phyloP scores from a whole-genome alignment of 2,797 vertebrate species.

The Phyllotis vaccarum region DNA sequence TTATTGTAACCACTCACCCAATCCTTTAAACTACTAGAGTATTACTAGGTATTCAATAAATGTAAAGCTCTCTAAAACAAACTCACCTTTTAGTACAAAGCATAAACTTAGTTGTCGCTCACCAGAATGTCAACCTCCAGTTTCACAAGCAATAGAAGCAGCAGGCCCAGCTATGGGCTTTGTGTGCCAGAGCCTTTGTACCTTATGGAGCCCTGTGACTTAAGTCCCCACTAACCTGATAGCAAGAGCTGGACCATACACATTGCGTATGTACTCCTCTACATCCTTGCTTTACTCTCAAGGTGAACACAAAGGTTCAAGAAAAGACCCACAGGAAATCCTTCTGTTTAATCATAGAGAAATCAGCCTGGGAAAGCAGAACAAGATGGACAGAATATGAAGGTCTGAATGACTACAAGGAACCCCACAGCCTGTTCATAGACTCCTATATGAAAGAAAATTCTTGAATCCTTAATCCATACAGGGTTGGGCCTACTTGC shows the following conservation, averaged over 20 bases:
- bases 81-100: neutral
- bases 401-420: neutral
- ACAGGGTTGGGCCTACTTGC: neutral
- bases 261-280: neutral
- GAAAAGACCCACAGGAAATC: neutral
- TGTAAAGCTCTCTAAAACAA: conserved; percentile 14
- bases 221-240: neutral
- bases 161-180: neutral
- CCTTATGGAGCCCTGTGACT: neutral
- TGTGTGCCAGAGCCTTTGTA: neutral
- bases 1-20: neutral
- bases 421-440: neutral
- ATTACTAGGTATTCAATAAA: neutral
- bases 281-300: neutral
- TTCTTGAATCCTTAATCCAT: neutral
- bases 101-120: neutral
- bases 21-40: neutral
- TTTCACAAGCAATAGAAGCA: neutral
- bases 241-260: neutral
- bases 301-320: conserved; percentile 27
- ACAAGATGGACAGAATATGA: neutral
- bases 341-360: neutral
- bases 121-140: neutral
- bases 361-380: neutral
- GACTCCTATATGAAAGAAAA: neutral